A percentile compares a stretch with the other conserved stretches of the same genome.
Conservation (phyloP, 2,888 invertebrate genomes). For the Caenorhabditis sp. region DNA sequence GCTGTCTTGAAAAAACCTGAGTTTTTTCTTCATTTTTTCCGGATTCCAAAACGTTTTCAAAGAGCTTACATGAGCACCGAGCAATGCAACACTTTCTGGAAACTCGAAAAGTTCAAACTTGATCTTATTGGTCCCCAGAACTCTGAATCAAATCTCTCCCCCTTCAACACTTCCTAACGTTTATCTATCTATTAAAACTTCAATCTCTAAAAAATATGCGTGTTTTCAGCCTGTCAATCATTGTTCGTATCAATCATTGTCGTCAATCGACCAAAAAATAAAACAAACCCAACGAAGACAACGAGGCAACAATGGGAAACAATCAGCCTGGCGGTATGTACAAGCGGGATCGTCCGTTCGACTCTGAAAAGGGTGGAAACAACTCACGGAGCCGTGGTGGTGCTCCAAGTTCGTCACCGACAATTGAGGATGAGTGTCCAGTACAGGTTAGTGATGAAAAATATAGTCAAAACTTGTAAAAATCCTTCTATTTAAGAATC, state of each 20-base stretch:
- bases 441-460: slow-evolving; percentile 75
- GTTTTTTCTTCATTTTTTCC: background rate
- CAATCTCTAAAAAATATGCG: background rate
- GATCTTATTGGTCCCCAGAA: too few species aligned
- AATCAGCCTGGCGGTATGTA: slow-evolving; percentile 80
- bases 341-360: slow-evolving; percentile 81
- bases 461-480: too few species aligned
- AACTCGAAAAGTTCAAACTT: too few species aligned
- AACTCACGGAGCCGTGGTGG: slow-evolving; percentile 26
- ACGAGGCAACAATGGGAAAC: slow-evolving; percentile 78
- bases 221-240: slow-evolving; percentile 38
- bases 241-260: slow-evolving; percentile 29
- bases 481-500: too few species aligned
- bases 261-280: slow-evolving; percentile 30
- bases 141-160: background rate
- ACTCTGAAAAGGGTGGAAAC: slow-evolving; percentile 59
- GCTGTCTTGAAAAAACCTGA: background rate
- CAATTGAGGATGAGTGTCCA: slow-evolving; percentile 82
- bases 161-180: background rate
- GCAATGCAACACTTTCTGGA: too few species aligned
- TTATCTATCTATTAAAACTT: too few species aligned
- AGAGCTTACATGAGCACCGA: too few species aligned
- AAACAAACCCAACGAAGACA: background rate
- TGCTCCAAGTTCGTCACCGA: slow-evolving; percentile 45
- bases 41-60: too few species aligned